Conservation (phyloP, 2,797 vertebrate genomes). For the Melanogrammus aeglefinus region DNA sequence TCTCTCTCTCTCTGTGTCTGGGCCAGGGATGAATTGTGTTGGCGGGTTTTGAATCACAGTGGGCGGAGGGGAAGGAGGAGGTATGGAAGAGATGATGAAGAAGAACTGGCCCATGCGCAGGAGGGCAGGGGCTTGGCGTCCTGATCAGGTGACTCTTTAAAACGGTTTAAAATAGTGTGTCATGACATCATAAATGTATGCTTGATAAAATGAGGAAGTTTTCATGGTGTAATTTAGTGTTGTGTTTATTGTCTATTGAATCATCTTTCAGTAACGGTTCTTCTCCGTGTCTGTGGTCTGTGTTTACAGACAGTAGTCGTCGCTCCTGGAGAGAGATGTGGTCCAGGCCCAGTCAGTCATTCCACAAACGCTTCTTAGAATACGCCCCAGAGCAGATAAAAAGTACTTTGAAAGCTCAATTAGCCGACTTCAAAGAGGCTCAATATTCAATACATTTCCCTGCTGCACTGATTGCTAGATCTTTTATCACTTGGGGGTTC, state of each 20-base stretch:
- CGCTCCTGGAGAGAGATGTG: too few species aligned
- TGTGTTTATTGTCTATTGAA: neutral
- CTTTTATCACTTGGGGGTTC: slow-evolving; percentile 72
- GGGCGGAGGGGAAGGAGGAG: slow-evolving; percentile 20
- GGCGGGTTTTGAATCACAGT: slow-evolving; percentile 44
- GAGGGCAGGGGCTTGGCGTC: too few species aligned
- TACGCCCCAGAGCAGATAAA: slow-evolving; percentile 60
- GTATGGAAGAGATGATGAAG: slow-evolving; percentile 14
- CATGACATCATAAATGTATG: too few species aligned
- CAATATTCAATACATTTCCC: slow-evolving; percentile 62
- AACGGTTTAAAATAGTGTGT: too few species aligned
- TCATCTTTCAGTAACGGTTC: neutral
- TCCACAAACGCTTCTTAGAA: slow-evolving; percentile 59
- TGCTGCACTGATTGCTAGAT: slow-evolving; percentile 72
- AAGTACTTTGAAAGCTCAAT: slow-evolving; percentile 65
- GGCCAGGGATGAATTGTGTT: slow-evolving; percentile 48
- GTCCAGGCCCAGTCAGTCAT: slow-evolving; percentile 17
- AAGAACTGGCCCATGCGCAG: too few species aligned
- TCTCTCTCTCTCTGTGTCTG: slow-evolving; percentile 19
- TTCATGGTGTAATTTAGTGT: neutral
- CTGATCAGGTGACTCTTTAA: neutral
- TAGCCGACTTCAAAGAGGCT: slow-evolving; percentile 73
- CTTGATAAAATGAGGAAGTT: too few species aligned
- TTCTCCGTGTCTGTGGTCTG: neutral
- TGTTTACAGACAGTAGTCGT: neutral